Percentiles rank a stretch among this genome's conserved stretches.
Conservation (phyloP, 2,888 invertebrate genomes). For the Mesoligia furuncula region DNA sequence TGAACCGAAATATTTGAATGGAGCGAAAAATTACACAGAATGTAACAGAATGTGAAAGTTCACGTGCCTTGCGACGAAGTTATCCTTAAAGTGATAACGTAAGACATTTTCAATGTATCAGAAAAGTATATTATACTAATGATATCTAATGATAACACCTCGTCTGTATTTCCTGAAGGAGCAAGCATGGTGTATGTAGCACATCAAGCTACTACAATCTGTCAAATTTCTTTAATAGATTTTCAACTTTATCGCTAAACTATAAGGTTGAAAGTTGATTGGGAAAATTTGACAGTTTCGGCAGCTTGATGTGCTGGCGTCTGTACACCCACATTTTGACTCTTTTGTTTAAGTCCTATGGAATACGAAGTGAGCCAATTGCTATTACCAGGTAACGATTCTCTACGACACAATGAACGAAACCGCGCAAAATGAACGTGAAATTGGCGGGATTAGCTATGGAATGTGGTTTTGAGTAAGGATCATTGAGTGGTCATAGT, state of each 20-base stretch:
- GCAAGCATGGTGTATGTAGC: no score
- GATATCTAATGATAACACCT: no score
- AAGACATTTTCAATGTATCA: constrained; percentile 7
- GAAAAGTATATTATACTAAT: not conserved
- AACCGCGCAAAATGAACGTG: not conserved
- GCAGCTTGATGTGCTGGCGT: no score
- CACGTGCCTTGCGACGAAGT: constrained; percentile 13
- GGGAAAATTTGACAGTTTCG: no score
- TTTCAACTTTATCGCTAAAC: no score
- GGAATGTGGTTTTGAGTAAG: no score
- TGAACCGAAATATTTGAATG: constrained; percentile 3
- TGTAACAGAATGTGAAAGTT: constrained; percentile 45
- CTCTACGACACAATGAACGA: not conserved
- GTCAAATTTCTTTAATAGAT: no score
- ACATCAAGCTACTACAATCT: no score
- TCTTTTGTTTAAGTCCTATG: no score
- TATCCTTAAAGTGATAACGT: constrained; percentile 14
- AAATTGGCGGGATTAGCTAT: not conserved
- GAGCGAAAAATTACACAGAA: constrained; percentile 20
- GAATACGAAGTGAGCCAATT: not conserved
- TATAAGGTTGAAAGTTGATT: no score
- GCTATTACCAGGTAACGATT: not conserved
- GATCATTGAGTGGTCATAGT: no score
- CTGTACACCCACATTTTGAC: not conserved
- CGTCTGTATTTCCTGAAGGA: not conserved